Evolutionary conservation across 2,113 vertebrate species (phyloP), one percentile per base, ranked within the genome.

Genomic region (Corynorhinus townsendii): DNA sequence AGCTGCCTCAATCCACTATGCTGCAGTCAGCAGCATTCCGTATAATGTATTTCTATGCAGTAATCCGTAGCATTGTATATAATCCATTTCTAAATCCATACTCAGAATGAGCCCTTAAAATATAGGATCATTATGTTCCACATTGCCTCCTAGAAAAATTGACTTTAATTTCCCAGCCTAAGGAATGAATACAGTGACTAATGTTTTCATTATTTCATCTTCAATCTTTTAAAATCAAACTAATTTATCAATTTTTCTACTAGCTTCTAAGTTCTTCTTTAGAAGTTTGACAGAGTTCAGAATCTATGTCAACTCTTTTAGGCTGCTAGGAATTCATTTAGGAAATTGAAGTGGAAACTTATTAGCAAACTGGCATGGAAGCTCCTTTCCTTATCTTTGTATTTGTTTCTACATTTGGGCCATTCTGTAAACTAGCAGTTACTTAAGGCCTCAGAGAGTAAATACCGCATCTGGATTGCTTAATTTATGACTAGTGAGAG

Each of bases 241-340:
- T 95, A 81, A 95, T 94, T 92, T 94, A 91, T 80, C 72, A 73
- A 35, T 80, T 95, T 90, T 94, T 81, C 75, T 75, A 92, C 47
- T 79, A 68, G 24, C 68, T 28, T 93, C 30, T 76, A 93, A 86
- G 40, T 62, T 91, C 19, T 28, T 79, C 33, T 91, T 47, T 82
- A 85, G 35, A 96, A 94, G 38, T 93, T 68, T 95, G 84, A 95
- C 71, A 66, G 68, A 40, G n/a, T 81, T 94, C 49, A 94, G 84
- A 93, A 89, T 95, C 68, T 91, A 54, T 87, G 43, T 90, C 79
- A 91, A 64, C 30, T 95, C 26, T 94, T 95, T 93, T 40, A 71
- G 54, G 47, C 20, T 68, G 86, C 85, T 87, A 86, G n/a, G 43
- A 96, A 96, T 93, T 97, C 84, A 96, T 80, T 95, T 96, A 95